These are phyloP conservation scores for Percina caprodes DNA, from an alignment of 2,113 vertebrate species.

Conservation along the genomic window DNA sequence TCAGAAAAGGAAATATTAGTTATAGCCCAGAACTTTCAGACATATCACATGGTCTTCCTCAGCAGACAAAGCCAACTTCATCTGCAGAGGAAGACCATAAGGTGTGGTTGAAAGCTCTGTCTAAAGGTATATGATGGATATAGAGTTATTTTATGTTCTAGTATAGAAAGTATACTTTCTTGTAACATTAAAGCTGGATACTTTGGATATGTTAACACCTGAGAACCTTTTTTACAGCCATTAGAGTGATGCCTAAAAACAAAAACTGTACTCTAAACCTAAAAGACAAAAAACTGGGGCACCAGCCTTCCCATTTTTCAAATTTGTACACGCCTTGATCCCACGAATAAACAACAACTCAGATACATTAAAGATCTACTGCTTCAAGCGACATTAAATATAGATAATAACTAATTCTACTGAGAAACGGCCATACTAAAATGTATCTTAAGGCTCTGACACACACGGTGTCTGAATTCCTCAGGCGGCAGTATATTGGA, in stretches of 20 bases:
- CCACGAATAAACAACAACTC: background rate
- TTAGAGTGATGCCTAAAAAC: background rate
- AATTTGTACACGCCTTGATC: background rate
- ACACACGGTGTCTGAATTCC: constrained; percentile 1
- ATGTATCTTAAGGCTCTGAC: background rate
- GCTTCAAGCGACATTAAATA: background rate
- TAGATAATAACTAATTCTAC: background rate
- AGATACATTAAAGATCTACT: background rate
- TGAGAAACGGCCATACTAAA: background rate
- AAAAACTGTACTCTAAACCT: background rate
- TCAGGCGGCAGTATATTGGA: constrained; percentile 17
- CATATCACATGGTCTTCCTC: background rate
- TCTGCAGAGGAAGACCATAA: background rate
- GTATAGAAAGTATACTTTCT: too few relatives aligned
- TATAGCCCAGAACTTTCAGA: background rate
- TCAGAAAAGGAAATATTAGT: background rate
- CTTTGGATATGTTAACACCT: background rate
- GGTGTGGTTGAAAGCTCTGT: background rate
- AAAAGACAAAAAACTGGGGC: background rate
- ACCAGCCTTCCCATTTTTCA: background rate
- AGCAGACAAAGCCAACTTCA: background rate
- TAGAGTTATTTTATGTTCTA: too few relatives aligned
- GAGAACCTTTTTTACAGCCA: background rate
- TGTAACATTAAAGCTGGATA: background rate
- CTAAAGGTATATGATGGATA: background rate